Evolutionary conservation across 2,113 vertebrate genomes (phyloP).

Genomic region (Odontesthes bonariensis): DNA sequence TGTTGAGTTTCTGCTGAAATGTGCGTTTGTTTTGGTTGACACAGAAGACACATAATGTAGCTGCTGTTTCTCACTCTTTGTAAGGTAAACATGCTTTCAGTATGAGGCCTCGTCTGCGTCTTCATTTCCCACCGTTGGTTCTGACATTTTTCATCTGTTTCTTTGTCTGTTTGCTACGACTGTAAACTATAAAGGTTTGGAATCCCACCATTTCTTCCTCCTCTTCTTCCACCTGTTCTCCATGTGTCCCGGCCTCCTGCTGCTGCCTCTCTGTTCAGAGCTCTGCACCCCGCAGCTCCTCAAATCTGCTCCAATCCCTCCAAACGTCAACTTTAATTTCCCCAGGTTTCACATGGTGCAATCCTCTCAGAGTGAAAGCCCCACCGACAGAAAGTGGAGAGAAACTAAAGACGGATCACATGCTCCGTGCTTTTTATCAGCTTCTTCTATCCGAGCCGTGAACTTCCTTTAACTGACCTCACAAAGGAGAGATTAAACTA

Average conservation of each 20-base stretch:
- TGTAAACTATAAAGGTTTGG: too few species aligned
- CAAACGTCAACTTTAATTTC: slow-evolving; percentile 5
- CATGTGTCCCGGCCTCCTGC: slow-evolving; percentile 16
- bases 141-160: too few species aligned
- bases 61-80: too few species aligned
- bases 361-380: background rate
- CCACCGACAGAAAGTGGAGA: background rate
- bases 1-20: too few species aligned
- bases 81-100: too few species aligned
- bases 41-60: too few species aligned
- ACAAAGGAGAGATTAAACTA: slow-evolving; percentile 47
- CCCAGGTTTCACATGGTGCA: background rate
- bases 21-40: too few species aligned
- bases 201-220: background rate
- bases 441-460: background rate
- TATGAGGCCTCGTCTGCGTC: too few species aligned
- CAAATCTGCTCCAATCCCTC: slow-evolving; percentile 28
- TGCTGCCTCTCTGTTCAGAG: slow-evolving; percentile 18
- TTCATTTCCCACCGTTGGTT: too few species aligned
- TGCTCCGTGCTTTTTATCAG: background rate
- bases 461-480: background rate
- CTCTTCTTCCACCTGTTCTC: slow-evolving; percentile 15
- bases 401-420: background rate
- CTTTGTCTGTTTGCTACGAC: too few species aligned
- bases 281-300: background rate